Conservation (phyloP, 1,140 invertebrate species). For the Potamilus streckersoni region DNA sequence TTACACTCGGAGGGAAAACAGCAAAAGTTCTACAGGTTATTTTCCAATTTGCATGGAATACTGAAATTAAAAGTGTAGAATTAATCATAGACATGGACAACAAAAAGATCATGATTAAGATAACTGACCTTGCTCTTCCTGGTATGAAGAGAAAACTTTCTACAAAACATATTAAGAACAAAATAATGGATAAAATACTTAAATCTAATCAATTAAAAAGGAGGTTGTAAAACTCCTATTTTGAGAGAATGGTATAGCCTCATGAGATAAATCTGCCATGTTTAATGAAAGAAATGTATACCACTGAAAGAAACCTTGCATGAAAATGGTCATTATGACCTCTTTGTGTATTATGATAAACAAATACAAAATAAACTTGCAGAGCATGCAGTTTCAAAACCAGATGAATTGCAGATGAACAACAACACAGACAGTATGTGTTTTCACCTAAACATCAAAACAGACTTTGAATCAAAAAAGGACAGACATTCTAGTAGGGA, state of each 20-base stretch:
- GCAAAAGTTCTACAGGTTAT: conserved; percentile 19
- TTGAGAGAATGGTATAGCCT: neutral
- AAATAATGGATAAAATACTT: conserved; percentile 17
- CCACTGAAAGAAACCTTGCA: neutral
- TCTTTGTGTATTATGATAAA: conserved; percentile 1
- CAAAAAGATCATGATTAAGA: conserved; percentile 24
- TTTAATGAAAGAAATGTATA: conserved; percentile 6
- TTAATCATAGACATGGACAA: conserved; percentile 19
- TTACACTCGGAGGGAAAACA: conserved; percentile 27
- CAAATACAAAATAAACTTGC: neutral
- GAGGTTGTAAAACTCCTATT: conserved; percentile 6
- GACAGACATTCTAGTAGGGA: conserved; percentile 5
- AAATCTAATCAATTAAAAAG: neutral
- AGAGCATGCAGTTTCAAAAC: neutral
- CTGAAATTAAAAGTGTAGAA: neutral
- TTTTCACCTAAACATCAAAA: conserved; percentile 1
- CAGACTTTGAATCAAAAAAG: neutral
- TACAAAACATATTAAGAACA: conserved; percentile 34
- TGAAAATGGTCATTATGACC: conserved; percentile 1
- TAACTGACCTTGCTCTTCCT: conserved; percentile 22
- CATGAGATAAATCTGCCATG: neutral
- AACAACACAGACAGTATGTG: conserved; percentile 14
- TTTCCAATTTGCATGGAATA: conserved; percentile 9
- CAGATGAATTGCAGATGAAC: conserved; percentile 6
- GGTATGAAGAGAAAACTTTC: conserved; percentile 2